These are phyloP conservation scores for Eublepharis macularius DNA, from an alignment of 2,113 vertebrate species.

Conservation along the genomic window DNA sequence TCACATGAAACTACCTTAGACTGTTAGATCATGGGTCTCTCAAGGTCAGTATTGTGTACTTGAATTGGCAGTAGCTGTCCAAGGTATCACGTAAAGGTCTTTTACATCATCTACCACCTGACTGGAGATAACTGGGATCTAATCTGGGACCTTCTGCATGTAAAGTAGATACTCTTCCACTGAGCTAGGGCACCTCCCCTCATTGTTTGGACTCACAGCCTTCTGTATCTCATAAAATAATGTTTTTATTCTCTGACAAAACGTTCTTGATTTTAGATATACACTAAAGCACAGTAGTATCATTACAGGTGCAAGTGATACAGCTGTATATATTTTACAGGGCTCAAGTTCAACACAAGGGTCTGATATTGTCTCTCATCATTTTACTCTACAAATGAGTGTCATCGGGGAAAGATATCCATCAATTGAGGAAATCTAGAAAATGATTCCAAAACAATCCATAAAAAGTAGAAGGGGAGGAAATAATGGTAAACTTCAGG, in stretches of 20 bases:
- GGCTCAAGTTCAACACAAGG: constrained; percentile 50
- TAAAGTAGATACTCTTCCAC: too few species aligned
- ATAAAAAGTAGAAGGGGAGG: constrained; percentile 55
- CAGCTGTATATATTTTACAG: constrained; percentile 38
- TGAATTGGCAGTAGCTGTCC: too few species aligned
- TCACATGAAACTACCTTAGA: too few species aligned
- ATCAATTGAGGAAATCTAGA: constrained; percentile 50
- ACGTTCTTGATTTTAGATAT: neutral
- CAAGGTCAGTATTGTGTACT: too few species aligned
- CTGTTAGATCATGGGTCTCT: too few species aligned
- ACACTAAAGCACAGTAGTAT: constrained; percentile 37
- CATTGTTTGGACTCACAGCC: neutral
- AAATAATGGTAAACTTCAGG: constrained; percentile 53
- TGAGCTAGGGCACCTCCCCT: too few species aligned
- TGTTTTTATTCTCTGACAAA: neutral
- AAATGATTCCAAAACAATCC: constrained; percentile 50
- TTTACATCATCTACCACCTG: too few species aligned
- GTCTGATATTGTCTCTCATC: constrained; percentile 55
- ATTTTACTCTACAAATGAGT: constrained; percentile 49
- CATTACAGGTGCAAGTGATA: constrained; percentile 40
- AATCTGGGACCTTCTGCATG: too few species aligned
- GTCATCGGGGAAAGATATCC: constrained; percentile 37
- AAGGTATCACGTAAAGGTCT: too few species aligned
- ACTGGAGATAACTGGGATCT: too few species aligned
- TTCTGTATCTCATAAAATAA: neutral